Evolutionary conservation across 2,797 vertebrate genomes (phyloP), one percentile per base, ranked within the genome.

Genomic region (Cephalopachus bancanus): DNA sequence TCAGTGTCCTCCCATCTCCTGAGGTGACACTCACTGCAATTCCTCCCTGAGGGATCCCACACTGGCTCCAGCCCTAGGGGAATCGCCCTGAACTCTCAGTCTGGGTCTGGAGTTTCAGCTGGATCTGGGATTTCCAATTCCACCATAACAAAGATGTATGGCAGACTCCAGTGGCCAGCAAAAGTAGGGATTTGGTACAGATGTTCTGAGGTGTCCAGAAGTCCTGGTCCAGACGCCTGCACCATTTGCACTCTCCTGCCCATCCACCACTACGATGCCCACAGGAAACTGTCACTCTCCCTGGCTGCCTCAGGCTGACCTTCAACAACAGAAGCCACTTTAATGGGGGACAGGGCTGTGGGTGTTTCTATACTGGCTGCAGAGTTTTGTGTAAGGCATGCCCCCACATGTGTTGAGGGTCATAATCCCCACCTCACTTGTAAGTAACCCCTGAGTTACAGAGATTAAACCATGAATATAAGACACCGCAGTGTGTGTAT

Each of bases 311-410:
- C 80, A 51, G 22, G 10, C 51, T 93, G 44, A 62, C 49, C 33
- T 26, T 86, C 75, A 93, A 81, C 55, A 86, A 89, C 5, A 10
- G 81, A 95, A n/a, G 20, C 75, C 60, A 94, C 28, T 85, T 75
- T 69, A 57, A 81, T 76, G 37, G 75, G 5, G 53, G 28, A 69
- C 22, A 44, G 62, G 10, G 37, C 15, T 81, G n/a, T 60, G 28
- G 59, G 33, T 17, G 10, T 85, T 59, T 84, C 72, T 19, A n/a
- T 14, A 76, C 59, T 85, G n/a, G 19, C 33, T 76, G 30, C 14
- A 93, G 75, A 86, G 17, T 67, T 81, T 84, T 89, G 51, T 72
- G 28, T 81, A 62, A 86, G 60, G 37, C 59, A 84, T 72, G 33
- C 28, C 28, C 49, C 51, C 74, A 30, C 0, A 1, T 64, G 30